A percentile compares a stretch with the other conserved stretches of the same genome.
phyloP scores from a whole-genome alignment of 2,113 vertebrate species.

The Lathamus discolor region DNA sequence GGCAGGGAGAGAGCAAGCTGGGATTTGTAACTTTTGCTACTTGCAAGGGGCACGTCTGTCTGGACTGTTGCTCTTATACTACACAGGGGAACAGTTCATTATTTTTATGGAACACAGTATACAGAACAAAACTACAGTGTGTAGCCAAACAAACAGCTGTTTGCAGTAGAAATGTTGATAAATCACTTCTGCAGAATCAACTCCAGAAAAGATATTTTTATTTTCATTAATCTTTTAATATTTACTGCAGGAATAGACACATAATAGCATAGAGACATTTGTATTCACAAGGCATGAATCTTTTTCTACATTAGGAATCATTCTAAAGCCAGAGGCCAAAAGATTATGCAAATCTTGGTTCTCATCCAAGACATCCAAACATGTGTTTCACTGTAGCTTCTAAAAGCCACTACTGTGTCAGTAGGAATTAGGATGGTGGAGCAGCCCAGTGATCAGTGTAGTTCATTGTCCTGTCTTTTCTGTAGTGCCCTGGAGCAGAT shows the following conservation, averaged over 20 bases:
- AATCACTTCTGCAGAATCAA: background rate
- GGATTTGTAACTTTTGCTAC: background rate
- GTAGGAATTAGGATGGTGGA: background rate
- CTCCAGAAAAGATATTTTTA: background rate
- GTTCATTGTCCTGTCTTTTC: background rate
- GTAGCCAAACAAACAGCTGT: background rate
- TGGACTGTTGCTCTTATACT: background rate
- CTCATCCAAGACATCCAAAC: background rate
- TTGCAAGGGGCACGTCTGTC: background rate
- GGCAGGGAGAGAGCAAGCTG: background rate
- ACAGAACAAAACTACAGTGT: background rate
- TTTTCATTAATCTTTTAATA: background rate
- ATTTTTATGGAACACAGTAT: background rate
- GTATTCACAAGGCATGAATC: background rate
- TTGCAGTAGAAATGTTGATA: background rate
- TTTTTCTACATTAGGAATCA: background rate
- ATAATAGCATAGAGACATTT: background rate
- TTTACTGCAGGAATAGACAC: background rate
- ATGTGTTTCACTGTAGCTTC: background rate
- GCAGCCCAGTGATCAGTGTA: background rate
- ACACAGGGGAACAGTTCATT: background rate
- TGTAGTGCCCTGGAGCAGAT: background rate
- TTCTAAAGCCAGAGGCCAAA: background rate
- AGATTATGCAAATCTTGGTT: constrained; percentile 2
- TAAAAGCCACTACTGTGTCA: background rate